Evolutionary conservation across 2,888 invertebrate genomes (phyloP).

Genomic region (Celastrina argiolus): DNA sequence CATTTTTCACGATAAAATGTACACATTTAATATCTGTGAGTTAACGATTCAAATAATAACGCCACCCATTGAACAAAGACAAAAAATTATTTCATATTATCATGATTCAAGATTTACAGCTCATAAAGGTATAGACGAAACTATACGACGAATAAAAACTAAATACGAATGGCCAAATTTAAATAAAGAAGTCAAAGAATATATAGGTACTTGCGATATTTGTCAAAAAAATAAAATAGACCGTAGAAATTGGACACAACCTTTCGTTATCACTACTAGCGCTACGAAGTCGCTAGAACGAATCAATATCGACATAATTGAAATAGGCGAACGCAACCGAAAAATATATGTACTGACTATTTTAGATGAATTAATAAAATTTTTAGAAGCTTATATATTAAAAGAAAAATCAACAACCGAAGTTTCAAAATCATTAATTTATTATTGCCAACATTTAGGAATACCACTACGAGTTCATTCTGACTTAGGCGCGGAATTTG

Average conservation of each 20-base stretch:
- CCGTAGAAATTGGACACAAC: constrained; percentile 20
- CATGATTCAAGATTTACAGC: too few species aligned
- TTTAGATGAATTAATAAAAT: constrained; percentile 20
- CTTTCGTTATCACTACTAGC: constrained; percentile 21
- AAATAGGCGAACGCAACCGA: constrained; percentile 10
- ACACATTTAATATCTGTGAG: too few species aligned
- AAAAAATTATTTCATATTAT: too few species aligned
- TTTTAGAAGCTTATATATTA: constrained; percentile 18
- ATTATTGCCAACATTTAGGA: constrained; percentile 1
- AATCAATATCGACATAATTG: constrained; percentile 22
- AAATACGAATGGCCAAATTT: constrained; percentile 28
- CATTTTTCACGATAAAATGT: too few species aligned
- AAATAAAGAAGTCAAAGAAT: constrained; percentile 27
- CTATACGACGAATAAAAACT: constrained; percentile 27
- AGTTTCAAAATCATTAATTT: constrained; percentile 1
- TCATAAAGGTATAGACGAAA: too few species aligned
- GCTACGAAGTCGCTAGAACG: constrained; percentile 18
- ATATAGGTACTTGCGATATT: constrained; percentile 25
- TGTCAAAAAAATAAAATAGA: constrained; percentile 30
- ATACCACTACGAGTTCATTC: constrained; percentile 18
- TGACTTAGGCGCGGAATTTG: constrained; percentile 19
- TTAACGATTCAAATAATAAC: too few species aligned
- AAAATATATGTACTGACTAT: constrained; percentile 20
- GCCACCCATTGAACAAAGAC: too few species aligned
- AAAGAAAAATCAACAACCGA: constrained; percentile 19